These are phyloP conservation scores for Biston betularia DNA, from an alignment of 2,888 invertebrate species.

Conservation along the genomic window DNA sequence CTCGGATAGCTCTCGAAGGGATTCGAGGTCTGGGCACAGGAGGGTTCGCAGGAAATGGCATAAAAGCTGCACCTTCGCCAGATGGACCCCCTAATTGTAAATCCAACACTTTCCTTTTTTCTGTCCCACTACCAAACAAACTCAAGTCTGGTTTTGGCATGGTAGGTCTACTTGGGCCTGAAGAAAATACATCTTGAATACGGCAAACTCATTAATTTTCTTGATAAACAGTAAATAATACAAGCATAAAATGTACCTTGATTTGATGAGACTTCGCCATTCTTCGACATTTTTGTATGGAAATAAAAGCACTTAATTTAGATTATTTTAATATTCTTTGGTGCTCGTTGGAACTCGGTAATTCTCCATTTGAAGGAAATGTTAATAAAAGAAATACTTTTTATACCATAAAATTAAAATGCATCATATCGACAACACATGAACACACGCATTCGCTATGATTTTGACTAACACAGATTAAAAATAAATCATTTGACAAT, in stretches of 20 bases:
- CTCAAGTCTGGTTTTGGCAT: slow-evolving; percentile 80
- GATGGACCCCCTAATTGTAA: slow-evolving; percentile 84
- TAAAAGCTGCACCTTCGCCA: slow-evolving; percentile 79
- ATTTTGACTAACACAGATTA: neutral
- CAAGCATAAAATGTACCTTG: slow-evolving; percentile 74
- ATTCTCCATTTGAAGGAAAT: slow-evolving; percentile 74
- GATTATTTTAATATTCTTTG: slow-evolving; percentile 64
- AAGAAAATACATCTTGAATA: slow-evolving; percentile 43
- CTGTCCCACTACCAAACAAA: slow-evolving; percentile 70
- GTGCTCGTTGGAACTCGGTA: slow-evolving; percentile 60
- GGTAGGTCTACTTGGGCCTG: slow-evolving; percentile 79
- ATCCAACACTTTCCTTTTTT: slow-evolving; percentile 87
- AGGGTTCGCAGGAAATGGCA: slow-evolving; percentile 77
- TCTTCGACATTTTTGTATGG: slow-evolving; percentile 88
- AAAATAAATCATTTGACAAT: neutral
- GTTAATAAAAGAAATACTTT: slow-evolving; percentile 59
- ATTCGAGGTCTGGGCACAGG: slow-evolving; percentile 68
- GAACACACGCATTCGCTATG: slow-evolving; percentile 36
- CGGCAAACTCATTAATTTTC: neutral
- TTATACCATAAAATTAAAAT: slow-evolving; percentile 59
- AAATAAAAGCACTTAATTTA: slow-evolving; percentile 49
- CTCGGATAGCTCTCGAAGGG: slow-evolving; percentile 77
- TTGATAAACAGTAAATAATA: slow-evolving; percentile 28
- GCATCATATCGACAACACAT: slow-evolving; percentile 60
- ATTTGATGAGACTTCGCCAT: slow-evolving; percentile 89